These are phyloP conservation scores for Distichodus sexfasciatus DNA, from an alignment of 2,797 vertebrate genomes.

Conservation along the genomic window DNA sequence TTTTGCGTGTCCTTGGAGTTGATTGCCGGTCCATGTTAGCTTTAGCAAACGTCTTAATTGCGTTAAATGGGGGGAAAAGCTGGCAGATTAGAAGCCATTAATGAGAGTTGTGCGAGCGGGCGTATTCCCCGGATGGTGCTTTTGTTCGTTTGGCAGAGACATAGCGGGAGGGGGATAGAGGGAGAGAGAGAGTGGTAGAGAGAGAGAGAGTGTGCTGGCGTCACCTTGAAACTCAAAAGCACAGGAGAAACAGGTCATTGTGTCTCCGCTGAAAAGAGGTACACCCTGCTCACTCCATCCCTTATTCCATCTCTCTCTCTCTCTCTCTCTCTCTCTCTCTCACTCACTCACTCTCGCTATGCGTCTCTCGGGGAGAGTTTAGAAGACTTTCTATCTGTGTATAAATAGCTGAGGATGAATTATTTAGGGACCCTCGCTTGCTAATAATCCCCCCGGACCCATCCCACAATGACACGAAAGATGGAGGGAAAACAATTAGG, in stretches of 20 bases:
- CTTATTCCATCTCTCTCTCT: conserved; percentile 22
- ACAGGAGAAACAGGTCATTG: conserved; percentile 70
- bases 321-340: neutral
- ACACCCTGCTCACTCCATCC: conserved; percentile 40
- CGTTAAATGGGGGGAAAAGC: conserved; percentile 75
- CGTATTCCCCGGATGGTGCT: conserved; percentile 73
- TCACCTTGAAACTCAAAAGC: conserved; percentile 78
- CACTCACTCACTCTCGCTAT: conserved; percentile 33
- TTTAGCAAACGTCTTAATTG: conserved; percentile 80
- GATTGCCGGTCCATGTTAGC: conserved; percentile 73
- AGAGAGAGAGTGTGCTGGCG: conserved; percentile 54
- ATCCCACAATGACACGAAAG: conserved; percentile 80
- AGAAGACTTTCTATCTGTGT: conserved; percentile 80
- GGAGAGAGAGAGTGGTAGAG: conserved; percentile 59
- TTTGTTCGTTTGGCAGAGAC: conserved; percentile 73
- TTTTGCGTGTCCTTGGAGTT: conserved; percentile 73
- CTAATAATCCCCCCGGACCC: conserved; percentile 81
- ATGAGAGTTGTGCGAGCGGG: conserved; percentile 67
- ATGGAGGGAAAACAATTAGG: conserved; percentile 82
- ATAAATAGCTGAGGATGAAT: conserved; percentile 83
- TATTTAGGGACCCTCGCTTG: conserved; percentile 79
- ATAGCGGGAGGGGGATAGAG: conserved; percentile 57
- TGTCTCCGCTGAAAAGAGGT: conserved; percentile 63
- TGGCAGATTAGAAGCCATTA: conserved; percentile 75
- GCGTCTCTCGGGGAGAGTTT: conserved; percentile 75